Evolutionary conservation across 1,140 invertebrate genomes (phyloP), one percentile per base, ranked within the genome.

Genomic region (Ceratoteleas bidentatus): DNA sequence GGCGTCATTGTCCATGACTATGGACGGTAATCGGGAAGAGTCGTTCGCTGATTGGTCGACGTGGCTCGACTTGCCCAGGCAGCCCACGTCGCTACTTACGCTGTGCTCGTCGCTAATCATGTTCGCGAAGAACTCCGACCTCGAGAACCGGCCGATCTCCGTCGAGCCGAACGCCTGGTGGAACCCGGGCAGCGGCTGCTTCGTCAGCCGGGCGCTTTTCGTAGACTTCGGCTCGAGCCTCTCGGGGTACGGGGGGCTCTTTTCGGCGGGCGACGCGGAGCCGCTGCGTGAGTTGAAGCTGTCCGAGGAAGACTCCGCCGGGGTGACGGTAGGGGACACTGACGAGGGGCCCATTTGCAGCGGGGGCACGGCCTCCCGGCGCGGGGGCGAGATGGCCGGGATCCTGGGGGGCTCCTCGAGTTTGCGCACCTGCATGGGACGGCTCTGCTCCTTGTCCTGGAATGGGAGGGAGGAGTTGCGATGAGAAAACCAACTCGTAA

Each of bases 141-240:
- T 90, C 10, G 92, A 93, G 81, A 95, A 96, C 62, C 94, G 93
- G 24, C 95, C 95, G 61, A 96, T 96, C 87, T 95, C 95, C 24
- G 95, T 96, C 0, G 95, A 95, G 11, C 95, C 95, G 84, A 96
- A 96, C 0, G 95, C 95, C 86, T 96, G 95, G 78, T 95, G 94
- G 72, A 96, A 96, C 0, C 95, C 95, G 0, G 95, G 95, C 49
- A 96, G 85, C 10, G 94, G 94, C 70, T 92, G 88, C 13, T 87
- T 90, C 47, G 68, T 70, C 0, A 68, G 38, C 40, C 57, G 58
- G 1, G 4, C 1, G 7, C 7, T 73, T 70, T 70, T 85, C 83
- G 49, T 6, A 9, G 53, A 11, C 34, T 84, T 88, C n/a, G 81
- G 60, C 45, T 89, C 87, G 3, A 85, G 65, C 13, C 80, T 76